Conservation (phyloP, 2,113 vertebrate genomes). For the Pontoporia blainvillei region DNA sequence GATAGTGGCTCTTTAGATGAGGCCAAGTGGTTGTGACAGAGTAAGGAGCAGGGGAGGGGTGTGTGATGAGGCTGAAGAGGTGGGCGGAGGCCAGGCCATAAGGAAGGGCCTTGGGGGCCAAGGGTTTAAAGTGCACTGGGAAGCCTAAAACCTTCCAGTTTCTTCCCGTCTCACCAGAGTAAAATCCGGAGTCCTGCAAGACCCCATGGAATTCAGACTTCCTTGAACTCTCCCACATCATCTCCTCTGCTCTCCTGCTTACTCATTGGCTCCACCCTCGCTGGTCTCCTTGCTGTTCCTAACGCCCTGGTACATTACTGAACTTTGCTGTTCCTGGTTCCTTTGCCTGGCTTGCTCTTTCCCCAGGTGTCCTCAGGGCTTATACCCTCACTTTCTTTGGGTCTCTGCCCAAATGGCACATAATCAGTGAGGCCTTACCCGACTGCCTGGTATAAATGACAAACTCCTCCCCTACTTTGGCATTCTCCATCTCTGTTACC, state of each 20-base stretch:
- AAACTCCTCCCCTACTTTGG: background rate
- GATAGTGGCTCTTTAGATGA: background rate
- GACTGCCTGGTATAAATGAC: background rate
- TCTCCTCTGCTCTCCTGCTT: fast-evolving
- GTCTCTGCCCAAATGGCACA: background rate
- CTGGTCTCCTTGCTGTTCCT: background rate
- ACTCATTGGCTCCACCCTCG: background rate
- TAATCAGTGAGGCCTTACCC: background rate
- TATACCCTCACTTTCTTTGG: background rate
- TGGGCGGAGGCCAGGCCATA: background rate
- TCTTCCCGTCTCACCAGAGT: background rate
- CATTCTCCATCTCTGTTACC: background rate
- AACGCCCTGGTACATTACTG: background rate
- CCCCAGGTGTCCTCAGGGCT: background rate
- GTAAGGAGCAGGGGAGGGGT: background rate
- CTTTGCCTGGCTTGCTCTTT: background rate
- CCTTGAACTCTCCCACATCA: fast-evolving
- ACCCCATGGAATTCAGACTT: background rate
- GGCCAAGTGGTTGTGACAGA: background rate
- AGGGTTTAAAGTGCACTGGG: background rate
- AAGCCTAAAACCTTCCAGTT: background rate
- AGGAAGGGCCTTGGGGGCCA: background rate
- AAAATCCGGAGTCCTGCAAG: background rate
- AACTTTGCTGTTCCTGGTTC: background rate
- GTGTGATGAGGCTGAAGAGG: background rate